Evolutionary conservation across 2,113 vertebrate genomes (phyloP), one percentile per base, ranked within the genome.

Genomic region (Psittacara wagleri): DNA sequence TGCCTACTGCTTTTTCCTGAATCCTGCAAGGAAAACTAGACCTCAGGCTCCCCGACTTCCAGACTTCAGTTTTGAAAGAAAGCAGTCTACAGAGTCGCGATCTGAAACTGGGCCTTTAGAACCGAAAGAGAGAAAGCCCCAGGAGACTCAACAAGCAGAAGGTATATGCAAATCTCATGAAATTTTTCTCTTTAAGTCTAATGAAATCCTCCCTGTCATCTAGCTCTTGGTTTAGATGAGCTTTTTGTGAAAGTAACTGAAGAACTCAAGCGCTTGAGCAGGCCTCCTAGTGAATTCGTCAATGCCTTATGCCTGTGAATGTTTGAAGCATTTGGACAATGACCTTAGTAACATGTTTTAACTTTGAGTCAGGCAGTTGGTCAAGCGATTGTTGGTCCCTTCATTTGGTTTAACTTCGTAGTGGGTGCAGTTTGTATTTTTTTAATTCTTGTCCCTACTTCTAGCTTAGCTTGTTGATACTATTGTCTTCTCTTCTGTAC

Each of bases 1-100:
- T 97, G 99, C 99, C 48, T 99, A 99, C 97, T 99, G 99, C 97
- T 99, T 98, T 98, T 99, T 99, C 97, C 97, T 99, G 97, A 99
- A 99, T 97, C 99, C 99, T 96, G 99, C 99, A 75, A 98, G 99
- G 96, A 99, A 99, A 98, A 99, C 98, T 14, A 98, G 99, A 87
- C 99, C 99, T 43, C 99, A 98, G 94, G 99, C 99, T 70, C 99
- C 99, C 68, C 97, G 98, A 75, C 98, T 99, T 88, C 98, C 98
- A 29, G 99, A 99, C 73, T 98, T 98, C 90, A 97, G 95, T 28
- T 98, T 98, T 81, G 99, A 99, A 88, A 97, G 88, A 88, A 98
- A 95, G 67, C 95, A 59, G 46, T 48, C 91, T 52, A 22, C 96
- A 14, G 98, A 98, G 70, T 35, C 81, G 9, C 85, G 27, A 13